Conservation (phyloP, 2,888 invertebrate genomes). For the Napeogenes inachia region DNA sequence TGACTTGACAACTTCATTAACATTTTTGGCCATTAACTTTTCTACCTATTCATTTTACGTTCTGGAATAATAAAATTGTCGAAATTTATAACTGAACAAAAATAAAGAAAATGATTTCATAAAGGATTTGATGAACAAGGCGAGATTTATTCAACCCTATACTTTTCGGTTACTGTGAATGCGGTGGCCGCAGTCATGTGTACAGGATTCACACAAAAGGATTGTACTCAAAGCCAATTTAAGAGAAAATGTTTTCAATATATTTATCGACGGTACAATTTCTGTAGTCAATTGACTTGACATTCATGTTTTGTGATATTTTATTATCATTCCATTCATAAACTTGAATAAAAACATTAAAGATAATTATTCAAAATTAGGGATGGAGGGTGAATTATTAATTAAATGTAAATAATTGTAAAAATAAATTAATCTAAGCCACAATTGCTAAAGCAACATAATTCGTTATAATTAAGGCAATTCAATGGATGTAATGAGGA, state of each 20-base stretch:
- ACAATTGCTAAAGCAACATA: no score
- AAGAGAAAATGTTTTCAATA: background rate
- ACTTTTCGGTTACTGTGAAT: background rate
- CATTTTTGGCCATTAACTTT: no score
- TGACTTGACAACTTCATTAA: background rate
- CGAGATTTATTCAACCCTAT: conserved; percentile 4
- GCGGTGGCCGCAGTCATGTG: background rate
- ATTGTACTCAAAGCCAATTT: background rate
- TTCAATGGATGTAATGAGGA: conserved; percentile 40
- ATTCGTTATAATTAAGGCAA: conserved; percentile 4
- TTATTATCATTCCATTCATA: background rate
- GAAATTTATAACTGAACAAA: no score
- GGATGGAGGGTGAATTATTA: no score
- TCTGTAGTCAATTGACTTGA: conserved; percentile 1
- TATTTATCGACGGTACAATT: background rate
- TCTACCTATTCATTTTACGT: no score
- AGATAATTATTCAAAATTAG: no score
- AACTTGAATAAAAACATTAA: background rate
- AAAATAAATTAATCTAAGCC: no score
- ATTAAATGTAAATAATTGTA: no score
- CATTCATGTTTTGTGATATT: background rate
- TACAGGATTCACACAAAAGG: background rate
- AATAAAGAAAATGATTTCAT: no score
- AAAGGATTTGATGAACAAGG: background rate
- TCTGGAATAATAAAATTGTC: no score